phyloP scores from a whole-genome alignment of 2,888 invertebrate genomes.

The Timema podura region DNA sequence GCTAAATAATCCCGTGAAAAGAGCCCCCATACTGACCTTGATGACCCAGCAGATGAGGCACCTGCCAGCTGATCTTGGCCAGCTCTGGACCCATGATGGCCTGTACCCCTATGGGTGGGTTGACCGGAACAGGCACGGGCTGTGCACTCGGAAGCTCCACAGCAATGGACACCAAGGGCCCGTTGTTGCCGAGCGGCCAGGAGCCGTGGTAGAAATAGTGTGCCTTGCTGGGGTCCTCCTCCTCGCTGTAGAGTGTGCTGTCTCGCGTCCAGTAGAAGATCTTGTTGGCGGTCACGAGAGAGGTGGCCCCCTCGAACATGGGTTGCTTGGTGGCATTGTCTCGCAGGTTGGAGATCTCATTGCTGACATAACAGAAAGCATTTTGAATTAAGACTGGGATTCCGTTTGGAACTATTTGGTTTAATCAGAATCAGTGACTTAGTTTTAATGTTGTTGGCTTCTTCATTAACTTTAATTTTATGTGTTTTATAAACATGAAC shows the following conservation, averaged over 20 bases:
- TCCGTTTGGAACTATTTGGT: background rate
- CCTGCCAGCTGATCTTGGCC: slow-evolving; percentile 78
- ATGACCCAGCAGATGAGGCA: slow-evolving; percentile 69
- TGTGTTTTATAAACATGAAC: too few species aligned
- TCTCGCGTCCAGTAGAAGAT: slow-evolving; percentile 86
- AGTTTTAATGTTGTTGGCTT: too few species aligned
- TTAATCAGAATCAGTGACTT: too few species aligned
- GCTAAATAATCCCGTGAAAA: background rate
- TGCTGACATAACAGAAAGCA: slow-evolving; percentile 43
- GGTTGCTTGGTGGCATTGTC: slow-evolving; percentile 66
- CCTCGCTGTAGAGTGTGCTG: slow-evolving; percentile 70
- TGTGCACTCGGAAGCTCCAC: slow-evolving; percentile 66
- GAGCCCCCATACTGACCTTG: slow-evolving; percentile 55
- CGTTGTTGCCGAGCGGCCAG: slow-evolving; percentile 54
- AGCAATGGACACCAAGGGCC: slow-evolving; percentile 51
- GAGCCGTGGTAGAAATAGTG: slow-evolving; percentile 78
- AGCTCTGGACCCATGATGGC: slow-evolving; percentile 72
- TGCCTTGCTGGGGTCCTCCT: slow-evolving; percentile 63
- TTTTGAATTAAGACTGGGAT: slow-evolving; percentile 16
- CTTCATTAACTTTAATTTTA: too few species aligned
- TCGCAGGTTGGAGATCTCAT: slow-evolving; percentile 67
- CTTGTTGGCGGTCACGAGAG: slow-evolving; percentile 70
- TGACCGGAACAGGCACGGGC: slow-evolving; percentile 73
- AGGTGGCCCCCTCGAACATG: slow-evolving; percentile 68
- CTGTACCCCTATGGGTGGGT: slow-evolving; percentile 73